Percentiles rank a stretch among this genome's conserved stretches.
phyloP scores from a whole-genome alignment of 2,888 invertebrate genomes.

The Cinara cedri region DNA sequence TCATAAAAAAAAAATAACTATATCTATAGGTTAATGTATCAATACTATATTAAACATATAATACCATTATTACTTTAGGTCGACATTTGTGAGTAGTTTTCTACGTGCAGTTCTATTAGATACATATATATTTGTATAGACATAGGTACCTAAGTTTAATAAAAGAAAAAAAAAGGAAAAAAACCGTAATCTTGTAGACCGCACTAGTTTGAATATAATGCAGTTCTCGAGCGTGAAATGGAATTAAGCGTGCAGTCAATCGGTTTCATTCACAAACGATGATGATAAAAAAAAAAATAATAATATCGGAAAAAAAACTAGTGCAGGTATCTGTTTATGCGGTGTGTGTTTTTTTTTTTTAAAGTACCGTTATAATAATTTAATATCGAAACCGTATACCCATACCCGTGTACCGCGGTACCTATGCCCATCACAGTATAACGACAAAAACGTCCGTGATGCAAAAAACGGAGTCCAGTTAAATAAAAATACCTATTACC shows the following conservation, averaged over 20 bases:
- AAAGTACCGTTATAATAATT: conserved; percentile 2
- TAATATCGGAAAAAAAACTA: background rate
- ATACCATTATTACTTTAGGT: conserved; percentile 5
- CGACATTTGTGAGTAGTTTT: background rate
- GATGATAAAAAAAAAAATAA: background rate
- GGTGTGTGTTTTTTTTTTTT: background rate
- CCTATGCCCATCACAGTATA: too few relatives aligned
- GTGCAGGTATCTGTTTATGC: background rate
- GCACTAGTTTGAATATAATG: conserved; percentile 23
- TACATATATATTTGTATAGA: conserved; percentile 6
- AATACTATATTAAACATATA: background rate
- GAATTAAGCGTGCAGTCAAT: conserved; percentile 4
- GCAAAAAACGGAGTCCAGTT: too few relatives aligned
- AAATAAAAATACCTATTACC: too few relatives aligned
- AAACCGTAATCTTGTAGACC: conserved; percentile 34
- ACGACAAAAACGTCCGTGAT: background rate
- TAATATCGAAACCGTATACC: background rate
- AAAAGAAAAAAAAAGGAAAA: too few relatives aligned
- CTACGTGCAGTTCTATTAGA: background rate
- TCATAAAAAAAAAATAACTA: background rate
- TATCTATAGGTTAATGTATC: background rate
- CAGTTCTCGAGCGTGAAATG: conserved; percentile 15
- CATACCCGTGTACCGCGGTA: background rate
- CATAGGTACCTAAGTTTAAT: background rate
- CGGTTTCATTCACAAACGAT: conserved; percentile 9